phyloP scores from a whole-genome alignment of 2,797 vertebrate genomes.

The Malacoraja senta region DNA sequence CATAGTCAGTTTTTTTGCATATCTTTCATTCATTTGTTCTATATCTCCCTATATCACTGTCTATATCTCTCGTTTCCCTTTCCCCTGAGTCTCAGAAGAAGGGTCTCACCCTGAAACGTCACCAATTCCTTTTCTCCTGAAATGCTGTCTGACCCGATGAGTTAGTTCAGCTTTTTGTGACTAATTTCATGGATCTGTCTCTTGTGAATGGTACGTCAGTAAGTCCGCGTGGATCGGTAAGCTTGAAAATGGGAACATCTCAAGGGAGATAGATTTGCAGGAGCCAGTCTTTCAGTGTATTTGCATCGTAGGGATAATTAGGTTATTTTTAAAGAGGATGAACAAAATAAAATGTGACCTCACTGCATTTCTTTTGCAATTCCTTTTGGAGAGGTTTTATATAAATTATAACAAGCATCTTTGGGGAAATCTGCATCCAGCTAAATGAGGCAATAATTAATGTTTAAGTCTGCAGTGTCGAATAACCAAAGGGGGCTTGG shows the following conservation, averaged over 20 bases:
- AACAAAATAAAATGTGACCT: neutral
- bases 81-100: too few relatives aligned
- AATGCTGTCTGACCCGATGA: too few relatives aligned
- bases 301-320: neutral
- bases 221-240: neutral
- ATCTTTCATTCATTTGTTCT: too few relatives aligned
- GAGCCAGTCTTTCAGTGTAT: neutral
- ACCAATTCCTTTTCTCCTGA: too few relatives aligned
- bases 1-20: too few relatives aligned
- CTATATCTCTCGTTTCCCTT: too few relatives aligned
- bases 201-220: neutral
- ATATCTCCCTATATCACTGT: too few relatives aligned
- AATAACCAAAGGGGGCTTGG: neutral
- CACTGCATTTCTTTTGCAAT: neutral
- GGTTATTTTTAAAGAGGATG: conserved; percentile 22
- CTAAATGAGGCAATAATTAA: neutral
- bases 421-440: neutral
- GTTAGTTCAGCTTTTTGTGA: too few relatives aligned
- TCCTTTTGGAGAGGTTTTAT: neutral
- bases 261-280: neutral
- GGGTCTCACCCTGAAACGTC: too few relatives aligned
- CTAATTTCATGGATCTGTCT: neutral
- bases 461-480: neutral
- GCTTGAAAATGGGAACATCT: neutral
- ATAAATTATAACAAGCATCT: neutral